A percentile compares a stretch with the other conserved stretches of the same genome.
Conservation (phyloP, 1,140 invertebrate genomes). For the Pantala flavescens region DNA sequence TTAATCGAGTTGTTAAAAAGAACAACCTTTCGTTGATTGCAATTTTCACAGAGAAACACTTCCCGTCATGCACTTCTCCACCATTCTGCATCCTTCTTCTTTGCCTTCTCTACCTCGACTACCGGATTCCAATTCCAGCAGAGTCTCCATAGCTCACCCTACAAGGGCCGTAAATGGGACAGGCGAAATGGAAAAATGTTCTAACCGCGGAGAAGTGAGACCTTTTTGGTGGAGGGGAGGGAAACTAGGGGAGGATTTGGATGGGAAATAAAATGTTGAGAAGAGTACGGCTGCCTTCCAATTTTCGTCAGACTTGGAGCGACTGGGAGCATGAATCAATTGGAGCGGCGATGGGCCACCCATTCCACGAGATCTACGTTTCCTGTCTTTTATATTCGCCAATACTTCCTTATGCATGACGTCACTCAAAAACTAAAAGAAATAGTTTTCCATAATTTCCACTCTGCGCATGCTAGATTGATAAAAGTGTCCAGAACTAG, state of each 20-base stretch:
- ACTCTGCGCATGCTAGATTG: too few relatives aligned
- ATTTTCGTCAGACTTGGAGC: too few relatives aligned
- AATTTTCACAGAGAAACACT: not conserved
- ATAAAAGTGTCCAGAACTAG: too few relatives aligned
- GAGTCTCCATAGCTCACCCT: not conserved
- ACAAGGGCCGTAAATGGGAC: slow-evolving; percentile 7
- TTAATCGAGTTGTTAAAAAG: too few relatives aligned
- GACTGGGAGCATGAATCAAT: too few relatives aligned
- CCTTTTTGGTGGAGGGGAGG: not conserved
- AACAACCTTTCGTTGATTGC: too few relatives aligned
- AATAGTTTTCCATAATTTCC: too few relatives aligned
- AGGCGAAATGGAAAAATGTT: slow-evolving; percentile 9
- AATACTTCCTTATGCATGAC: too few relatives aligned
- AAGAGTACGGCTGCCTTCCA: not conserved
- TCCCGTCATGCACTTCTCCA: not conserved
- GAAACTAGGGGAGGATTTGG: not conserved
- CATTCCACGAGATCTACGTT: too few relatives aligned
- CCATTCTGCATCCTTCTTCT: not conserved
- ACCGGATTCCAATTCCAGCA: not conserved
- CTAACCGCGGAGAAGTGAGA: not conserved
- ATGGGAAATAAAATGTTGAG: not conserved
- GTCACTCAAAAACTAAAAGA: too few relatives aligned
- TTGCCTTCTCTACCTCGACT: not conserved
- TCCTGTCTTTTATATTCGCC: too few relatives aligned
- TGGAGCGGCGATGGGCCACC: too few relatives aligned